Percentiles rank a stretch among this genome's conserved stretches.
Evolutionary conservation across 2,888 invertebrate species (phyloP).

Genomic region (Pristionchus arcanus): DNA sequence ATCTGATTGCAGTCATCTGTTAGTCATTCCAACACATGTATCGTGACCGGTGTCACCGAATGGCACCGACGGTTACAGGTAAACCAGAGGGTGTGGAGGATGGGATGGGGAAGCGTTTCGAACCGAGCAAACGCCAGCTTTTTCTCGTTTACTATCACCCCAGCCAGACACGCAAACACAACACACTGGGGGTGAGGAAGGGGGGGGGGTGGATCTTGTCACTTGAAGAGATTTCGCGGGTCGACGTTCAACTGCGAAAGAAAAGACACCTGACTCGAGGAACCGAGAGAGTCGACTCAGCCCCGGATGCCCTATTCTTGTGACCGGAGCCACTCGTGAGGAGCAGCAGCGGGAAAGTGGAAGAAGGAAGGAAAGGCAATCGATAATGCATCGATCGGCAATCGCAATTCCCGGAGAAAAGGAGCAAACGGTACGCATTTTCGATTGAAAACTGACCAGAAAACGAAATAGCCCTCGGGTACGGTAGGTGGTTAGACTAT

Average conservation of each 20-base stretch:
- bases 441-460: not conserved
- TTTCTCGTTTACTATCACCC: constrained; percentile 47
- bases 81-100: not conserved
- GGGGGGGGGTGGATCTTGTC: not conserved
- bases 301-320: not conserved
- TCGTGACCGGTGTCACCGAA: not conserved
- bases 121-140: constrained; percentile 47
- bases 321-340: constrained; percentile 6
- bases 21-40: not conserved
- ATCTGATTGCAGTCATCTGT: constrained; percentile 23
- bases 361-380: not conserved
- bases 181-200: not conserved
- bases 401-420: constrained; percentile 10
- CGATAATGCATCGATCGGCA: constrained; percentile 39
- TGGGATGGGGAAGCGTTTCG: not conserved
- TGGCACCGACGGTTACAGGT: constrained; percentile 52
- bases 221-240: not conserved
- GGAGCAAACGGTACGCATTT: constrained; percentile 34
- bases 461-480: not conserved
- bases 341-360: not conserved
- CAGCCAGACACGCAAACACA: constrained; percentile 31
- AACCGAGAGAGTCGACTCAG: not conserved
- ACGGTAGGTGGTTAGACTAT: constrained; percentile 9
- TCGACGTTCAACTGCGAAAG: not conserved
- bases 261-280: constrained; percentile 34